A percentile compares a stretch with the other conserved stretches of the same genome.
Evolutionary conservation across 2,113 vertebrate species (phyloP).

Genomic region (Halichoerus grypus): DNA sequence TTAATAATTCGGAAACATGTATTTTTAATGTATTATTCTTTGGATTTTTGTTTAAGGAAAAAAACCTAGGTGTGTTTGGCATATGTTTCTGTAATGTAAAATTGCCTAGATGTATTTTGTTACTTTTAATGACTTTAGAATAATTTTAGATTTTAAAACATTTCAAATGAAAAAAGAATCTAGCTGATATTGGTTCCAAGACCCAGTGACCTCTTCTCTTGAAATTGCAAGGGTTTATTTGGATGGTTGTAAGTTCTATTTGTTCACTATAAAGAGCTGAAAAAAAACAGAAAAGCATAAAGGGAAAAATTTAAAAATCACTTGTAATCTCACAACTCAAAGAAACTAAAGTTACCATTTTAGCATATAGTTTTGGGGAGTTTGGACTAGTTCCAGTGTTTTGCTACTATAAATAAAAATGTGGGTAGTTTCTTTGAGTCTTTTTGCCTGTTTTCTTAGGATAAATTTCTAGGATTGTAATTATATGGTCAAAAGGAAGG

Average conservation of each 20-base stretch:
- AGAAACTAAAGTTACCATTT: slow-evolving; percentile 23
- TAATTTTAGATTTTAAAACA: slow-evolving; percentile 49
- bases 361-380: background rate
- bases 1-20: slow-evolving; percentile 7
- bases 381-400: background rate
- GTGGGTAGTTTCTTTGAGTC: background rate
- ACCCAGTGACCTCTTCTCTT: background rate
- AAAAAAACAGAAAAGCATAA: background rate
- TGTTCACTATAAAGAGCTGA: background rate
- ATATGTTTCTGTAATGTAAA: background rate
- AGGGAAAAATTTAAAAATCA: background rate
- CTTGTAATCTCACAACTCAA: background rate
- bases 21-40: slow-evolving; percentile 26
- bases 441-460: background rate
- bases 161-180: slow-evolving; percentile 27
- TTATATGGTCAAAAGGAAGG: background rate
- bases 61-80: background rate
- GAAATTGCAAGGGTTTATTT: background rate
- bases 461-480: slow-evolving; percentile 18
- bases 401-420: slow-evolving; percentile 2
- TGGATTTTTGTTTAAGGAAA: slow-evolving; percentile 47
- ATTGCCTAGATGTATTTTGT: slow-evolving; percentile 18
- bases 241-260: slow-evolving; percentile 1
- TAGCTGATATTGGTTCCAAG: background rate
- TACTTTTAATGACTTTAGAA: slow-evolving; percentile 25